Conservation (phyloP, 2,888 invertebrate genomes). For the Meloe dianella region DNA sequence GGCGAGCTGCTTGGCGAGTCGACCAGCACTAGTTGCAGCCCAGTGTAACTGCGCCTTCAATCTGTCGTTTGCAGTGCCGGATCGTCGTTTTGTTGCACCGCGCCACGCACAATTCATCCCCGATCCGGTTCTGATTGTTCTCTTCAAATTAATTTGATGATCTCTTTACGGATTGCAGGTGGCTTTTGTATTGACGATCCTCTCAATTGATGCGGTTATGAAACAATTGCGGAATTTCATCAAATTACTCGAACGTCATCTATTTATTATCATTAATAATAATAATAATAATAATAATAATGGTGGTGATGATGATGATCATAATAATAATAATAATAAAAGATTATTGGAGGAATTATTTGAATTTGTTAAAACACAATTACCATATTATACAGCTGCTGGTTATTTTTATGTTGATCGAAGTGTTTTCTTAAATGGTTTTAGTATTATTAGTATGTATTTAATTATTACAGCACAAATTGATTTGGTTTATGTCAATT, state of each 20-base stretch:
- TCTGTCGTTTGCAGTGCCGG: no score
- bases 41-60: no score
- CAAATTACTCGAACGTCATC: neutral
- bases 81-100: no score
- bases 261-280: neutral
- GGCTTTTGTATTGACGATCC: neutral
- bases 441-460: neutral
- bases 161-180: neutral
- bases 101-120: no score
- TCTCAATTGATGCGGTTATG: neutral
- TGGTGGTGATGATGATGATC: neutral
- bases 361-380: neutral
- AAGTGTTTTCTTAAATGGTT: neutral
- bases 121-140: no score
- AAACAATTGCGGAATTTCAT: neutral
- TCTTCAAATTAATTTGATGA: no score
- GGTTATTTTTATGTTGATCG: constrained; percentile 8
- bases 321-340: neutral
- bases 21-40: no score
- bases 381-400: neutral
- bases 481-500: neutral
- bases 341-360: neutral
- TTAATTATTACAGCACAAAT: constrained; percentile 1
- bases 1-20: no score
- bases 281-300: neutral